These are phyloP conservation scores for Drosophila suboccidentalis DNA, from an alignment of 2,888 invertebrate species.

Conservation along the genomic window DNA sequence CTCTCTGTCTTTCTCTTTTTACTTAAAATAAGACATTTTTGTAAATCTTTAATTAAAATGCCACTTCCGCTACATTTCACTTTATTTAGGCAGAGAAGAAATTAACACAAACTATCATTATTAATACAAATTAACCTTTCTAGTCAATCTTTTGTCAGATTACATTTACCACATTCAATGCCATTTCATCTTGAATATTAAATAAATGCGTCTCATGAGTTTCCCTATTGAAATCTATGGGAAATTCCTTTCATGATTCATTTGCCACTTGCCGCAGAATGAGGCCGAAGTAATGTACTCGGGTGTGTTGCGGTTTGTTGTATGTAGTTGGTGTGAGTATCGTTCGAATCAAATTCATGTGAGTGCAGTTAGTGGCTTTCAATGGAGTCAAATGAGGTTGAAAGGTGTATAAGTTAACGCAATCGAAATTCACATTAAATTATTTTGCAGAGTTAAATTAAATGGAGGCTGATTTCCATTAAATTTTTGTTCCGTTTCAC, in stretches of 20 bases:
- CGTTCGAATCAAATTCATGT: not conserved
- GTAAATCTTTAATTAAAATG: not conserved
- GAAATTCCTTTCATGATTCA: constrained; percentile 2
- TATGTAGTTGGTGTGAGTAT: not conserved
- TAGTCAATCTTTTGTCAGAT: not conserved
- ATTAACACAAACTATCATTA: no score
- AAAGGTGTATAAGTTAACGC: not conserved
- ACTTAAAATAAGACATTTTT: not conserved
- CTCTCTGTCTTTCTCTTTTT: not conserved
- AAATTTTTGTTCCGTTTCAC: constrained; percentile 31
- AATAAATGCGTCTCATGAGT: no score
- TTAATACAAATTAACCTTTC: no score
- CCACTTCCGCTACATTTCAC: not conserved
- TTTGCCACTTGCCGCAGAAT: constrained; percentile 3
- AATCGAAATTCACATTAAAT: not conserved
- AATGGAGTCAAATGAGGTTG: not conserved
- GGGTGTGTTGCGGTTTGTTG: not conserved
- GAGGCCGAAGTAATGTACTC: not conserved
- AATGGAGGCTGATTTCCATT: constrained; percentile 16
- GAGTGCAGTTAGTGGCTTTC: constrained; percentile 1
- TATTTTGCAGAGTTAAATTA: not conserved
- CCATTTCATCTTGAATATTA: not conserved
- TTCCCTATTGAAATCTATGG: not conserved
- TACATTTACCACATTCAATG: not conserved
- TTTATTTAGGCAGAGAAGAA: not conserved